Base-by-base conservation (phyloP, 2,797 vertebrate species). In the Luscinia megarhynchos region DNA sequence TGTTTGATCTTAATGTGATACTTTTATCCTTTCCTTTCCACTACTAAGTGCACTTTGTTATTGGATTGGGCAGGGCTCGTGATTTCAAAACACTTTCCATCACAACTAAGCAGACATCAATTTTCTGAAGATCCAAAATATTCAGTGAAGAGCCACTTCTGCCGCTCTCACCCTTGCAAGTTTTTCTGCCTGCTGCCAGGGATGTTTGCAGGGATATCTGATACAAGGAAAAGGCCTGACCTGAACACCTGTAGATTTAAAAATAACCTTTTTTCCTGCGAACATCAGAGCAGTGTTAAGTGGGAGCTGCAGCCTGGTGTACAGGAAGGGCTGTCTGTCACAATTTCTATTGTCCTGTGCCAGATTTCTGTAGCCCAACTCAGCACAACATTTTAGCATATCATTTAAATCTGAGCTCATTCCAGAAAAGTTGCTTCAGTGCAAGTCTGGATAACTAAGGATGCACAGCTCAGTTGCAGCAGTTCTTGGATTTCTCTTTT, bases 241-340 rank as follows among this genome's bases (percentile, higher is more conserved):
- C 12, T 70, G 57, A 69, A 32, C 30, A 59, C 24, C 6, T 38
- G 16, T 45, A 53, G 38, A 53, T 86, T 83, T 59, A 27, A 63
- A 85, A 90, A 51, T 9, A 15, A 16, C 4, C 10, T 30, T 16
- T 75, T 75, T 48, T 12, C 10, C 24, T 38, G 23, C 0, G 0
- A 78, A 32, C 30, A 61, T 76, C 6, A 40, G 15, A 54, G 22
- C 6, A 1, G 19, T 43, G 11, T 24, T 59, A 46, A 58, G 32
- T 19, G 30, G 40, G 41, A 62, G 43, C 43, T 62, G 46, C 55
- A 64, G 10, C 16, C 43, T 59, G 30, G 26, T 21, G 6, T 21
- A 29, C 0, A 1, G 82, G 10, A 26, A 72, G 51, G 40, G 73
- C 36, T 6, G 2, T 16, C n/a, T 6, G 2, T 16, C 30, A 22